These are phyloP conservation scores for Glossosoma conforme DNA, from an alignment of 1,140 invertebrate genomes.

Conservation along the genomic window DNA sequence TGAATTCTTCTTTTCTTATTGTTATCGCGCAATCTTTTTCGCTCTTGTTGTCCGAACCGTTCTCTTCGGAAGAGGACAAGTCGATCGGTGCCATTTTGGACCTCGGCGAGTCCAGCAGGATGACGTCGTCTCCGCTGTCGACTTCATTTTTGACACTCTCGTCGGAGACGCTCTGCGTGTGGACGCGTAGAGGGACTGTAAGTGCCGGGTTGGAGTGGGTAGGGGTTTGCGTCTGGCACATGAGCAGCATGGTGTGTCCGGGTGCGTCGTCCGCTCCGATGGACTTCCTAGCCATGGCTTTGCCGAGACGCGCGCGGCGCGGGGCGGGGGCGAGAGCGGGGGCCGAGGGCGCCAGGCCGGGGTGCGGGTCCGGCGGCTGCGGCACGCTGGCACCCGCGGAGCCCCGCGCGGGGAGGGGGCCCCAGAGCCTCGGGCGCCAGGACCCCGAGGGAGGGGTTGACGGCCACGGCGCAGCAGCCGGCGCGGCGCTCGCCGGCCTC, in stretches of 20 bases:
- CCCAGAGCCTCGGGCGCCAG: constrained; percentile 58
- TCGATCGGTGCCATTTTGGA: constrained; percentile 40
- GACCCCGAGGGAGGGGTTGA: constrained; percentile 35
- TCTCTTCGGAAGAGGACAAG: constrained; percentile 46
- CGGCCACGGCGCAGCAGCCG: constrained; percentile 42
- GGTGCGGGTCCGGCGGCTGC: constrained; percentile 43
- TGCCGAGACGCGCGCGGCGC: constrained; percentile 60
- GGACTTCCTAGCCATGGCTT: constrained; percentile 60
- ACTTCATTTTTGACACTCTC: constrained; percentile 37
- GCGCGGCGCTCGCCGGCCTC: constrained; percentile 47
- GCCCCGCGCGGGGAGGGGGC: constrained; percentile 63
- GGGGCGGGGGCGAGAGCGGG: constrained; percentile 34
- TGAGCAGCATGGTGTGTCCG: constrained; percentile 38
- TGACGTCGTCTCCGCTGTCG: constrained; percentile 42
- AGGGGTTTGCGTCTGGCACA: constrained; percentile 36
- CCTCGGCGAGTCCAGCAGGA: constrained; percentile 42
- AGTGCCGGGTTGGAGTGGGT: constrained; percentile 26
- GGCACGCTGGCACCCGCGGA: constrained; percentile 56
- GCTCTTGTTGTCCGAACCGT: constrained; percentile 16
- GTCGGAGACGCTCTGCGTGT: constrained; percentile 25
- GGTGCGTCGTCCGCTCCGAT: constrained; percentile 45
- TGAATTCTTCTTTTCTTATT: background rate
- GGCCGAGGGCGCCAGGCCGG: constrained; percentile 38
- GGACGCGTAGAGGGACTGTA: constrained; percentile 31
- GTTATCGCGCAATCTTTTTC: constrained; percentile 24